Evolutionary conservation across 2,797 vertebrate genomes (phyloP), one percentile per base, ranked within the genome.

Genomic region (Silurus aristotelis): DNA sequence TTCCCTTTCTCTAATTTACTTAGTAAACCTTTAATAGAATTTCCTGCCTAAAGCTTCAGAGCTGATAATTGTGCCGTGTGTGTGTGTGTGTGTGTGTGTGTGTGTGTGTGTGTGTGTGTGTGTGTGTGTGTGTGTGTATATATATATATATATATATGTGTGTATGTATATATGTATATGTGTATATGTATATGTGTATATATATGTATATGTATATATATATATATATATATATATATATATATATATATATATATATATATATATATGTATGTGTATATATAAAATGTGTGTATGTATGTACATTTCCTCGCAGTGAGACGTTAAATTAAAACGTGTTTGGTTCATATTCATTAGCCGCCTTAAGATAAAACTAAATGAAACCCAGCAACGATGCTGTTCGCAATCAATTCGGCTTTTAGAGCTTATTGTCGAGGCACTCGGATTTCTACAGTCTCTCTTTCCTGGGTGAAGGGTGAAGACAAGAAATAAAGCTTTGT

Each of bases 1-100:
- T 52, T 52, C 8, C 48, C n/a, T 38, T 38, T 38, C 3, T 4
- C 5, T 38, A 38, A 7, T 83, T 83, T 63, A 38, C 46, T 64
- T 73, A 43, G 46, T 72, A 80, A 73, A 80, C 17, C 82, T 80
- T 73, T 63, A 64, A 14, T 80, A 82, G 67, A 55, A 67, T 84
- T 84, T 75, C 22, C 31, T 10, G 27, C 48, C 60, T 56, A 15
- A 27, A 73, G 27, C 27, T 58, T 73, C 38, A 3, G 14, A 78
- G 31, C 22, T 14, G 25, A 48, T 83, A 83, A 83, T 83, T 83
- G 80, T 63, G 25, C 73, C 25, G 13, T 79, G 64, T 79, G 61
- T 79, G 27, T 52, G 63, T 78, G 31, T 38, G 31, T 38, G 31
- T 38, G 31, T 38, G 31, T 38, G 31, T 3, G 31, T 31, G 31